A percentile compares a stretch with the other conserved stretches of the same genome.
Evolutionary conservation across 2,113 vertebrate species (phyloP).

Genomic region (Siphamia tubifer): DNA sequence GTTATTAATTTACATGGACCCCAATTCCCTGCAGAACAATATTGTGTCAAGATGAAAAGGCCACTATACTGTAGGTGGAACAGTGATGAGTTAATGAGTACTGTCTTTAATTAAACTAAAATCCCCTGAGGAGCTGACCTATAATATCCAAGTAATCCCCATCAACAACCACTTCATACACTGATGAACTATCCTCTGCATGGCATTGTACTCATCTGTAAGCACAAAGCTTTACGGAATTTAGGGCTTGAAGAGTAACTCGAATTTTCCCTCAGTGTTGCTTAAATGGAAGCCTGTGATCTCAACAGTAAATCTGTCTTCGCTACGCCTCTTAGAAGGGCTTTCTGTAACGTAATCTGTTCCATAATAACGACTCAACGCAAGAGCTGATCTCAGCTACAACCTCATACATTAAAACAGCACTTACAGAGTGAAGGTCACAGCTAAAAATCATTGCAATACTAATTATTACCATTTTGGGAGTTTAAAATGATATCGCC

Average conservation of each 20-base stretch:
- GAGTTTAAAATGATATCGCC: not conserved
- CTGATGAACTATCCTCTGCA: not conserved
- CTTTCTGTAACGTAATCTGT: slow-evolving; percentile 6
- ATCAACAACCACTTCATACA: slow-evolving; percentile 29
- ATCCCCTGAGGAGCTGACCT: slow-evolving; percentile 56
- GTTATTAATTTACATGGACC: slow-evolving; percentile 60
- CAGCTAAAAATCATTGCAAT: not conserved
- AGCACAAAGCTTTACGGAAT: not conserved
- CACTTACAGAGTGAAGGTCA: slow-evolving; percentile 23
- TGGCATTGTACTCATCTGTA: not conserved
- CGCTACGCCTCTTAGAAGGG: not conserved
- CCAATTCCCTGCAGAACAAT: slow-evolving; percentile 58
- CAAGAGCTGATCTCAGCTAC: not conserved
- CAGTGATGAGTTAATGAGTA: slow-evolving; percentile 69
- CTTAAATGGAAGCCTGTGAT: not conserved
- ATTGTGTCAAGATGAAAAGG: slow-evolving; percentile 55
- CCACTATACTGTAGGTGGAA: slow-evolving; percentile 51
- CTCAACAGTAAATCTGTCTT: slow-evolving; percentile 1
- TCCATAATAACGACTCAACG: not conserved
- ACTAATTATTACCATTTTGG: not conserved
- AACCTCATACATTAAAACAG: slow-evolving; percentile 4
- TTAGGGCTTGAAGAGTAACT: not conserved
- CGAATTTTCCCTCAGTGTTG: not conserved
- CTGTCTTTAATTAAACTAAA: slow-evolving; percentile 73
- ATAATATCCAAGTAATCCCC: slow-evolving; percentile 56